Evolutionary conservation across 2,888 invertebrate genomes (phyloP).

Genomic region (Zelleria hepariella): DNA sequence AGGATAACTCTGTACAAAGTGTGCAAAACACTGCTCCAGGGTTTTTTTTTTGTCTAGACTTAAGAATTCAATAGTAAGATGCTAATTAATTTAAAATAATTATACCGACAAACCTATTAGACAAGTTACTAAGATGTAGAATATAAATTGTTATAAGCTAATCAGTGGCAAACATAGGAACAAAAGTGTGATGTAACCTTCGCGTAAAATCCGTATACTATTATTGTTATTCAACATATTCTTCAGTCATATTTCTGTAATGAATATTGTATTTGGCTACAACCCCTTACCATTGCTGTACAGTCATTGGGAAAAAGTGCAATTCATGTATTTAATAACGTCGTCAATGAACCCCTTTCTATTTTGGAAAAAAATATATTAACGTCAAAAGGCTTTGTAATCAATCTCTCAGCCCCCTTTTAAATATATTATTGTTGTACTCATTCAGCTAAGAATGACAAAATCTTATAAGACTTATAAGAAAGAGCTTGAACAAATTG

Average conservation of each 20-base stretch:
- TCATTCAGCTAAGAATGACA: background rate
- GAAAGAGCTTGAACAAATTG: background rate
- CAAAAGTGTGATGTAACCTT: too few relatives aligned
- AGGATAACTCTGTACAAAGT: background rate
- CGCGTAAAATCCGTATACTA: too few relatives aligned
- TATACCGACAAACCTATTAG: too few relatives aligned
- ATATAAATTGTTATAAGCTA: too few relatives aligned
- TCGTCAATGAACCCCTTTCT: conserved; percentile 47
- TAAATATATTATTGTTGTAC: background rate
- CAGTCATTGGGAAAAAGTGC: conserved; percentile 60
- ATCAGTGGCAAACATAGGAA: too few relatives aligned
- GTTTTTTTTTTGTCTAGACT: too few relatives aligned
- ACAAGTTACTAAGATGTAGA: too few relatives aligned
- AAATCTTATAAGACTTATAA: background rate
- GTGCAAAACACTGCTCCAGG: background rate
- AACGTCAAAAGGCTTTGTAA: conserved; percentile 42
- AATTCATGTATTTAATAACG: conserved; percentile 68
- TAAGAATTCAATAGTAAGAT: too few relatives aligned
- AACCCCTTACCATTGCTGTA: background rate
- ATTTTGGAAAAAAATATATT: conserved; percentile 45
- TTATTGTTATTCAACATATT: too few relatives aligned
- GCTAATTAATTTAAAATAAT: too few relatives aligned
- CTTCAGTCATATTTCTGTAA: background rate
- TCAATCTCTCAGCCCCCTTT: conserved; percentile 1
- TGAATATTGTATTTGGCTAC: background rate